Evolutionary conservation across 2,797 vertebrate genomes (phyloP), one percentile per base, ranked within the genome.

Genomic region (Huso huso): DNA sequence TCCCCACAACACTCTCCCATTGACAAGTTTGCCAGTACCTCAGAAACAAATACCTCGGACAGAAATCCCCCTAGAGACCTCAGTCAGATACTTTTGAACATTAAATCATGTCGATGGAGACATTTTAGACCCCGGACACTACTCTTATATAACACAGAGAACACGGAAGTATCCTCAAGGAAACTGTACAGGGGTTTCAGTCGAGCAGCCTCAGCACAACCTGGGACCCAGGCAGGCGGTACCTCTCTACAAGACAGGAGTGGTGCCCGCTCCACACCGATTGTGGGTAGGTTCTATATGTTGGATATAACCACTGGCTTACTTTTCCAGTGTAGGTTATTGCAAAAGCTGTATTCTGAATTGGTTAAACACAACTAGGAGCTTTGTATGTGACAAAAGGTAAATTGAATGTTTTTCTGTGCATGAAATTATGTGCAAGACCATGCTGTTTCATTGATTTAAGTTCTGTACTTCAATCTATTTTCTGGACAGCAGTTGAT

Each of bases 61-160:
- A 92, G 76, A 93, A 88, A 82, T 84, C 88, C 85, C 82, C 90
- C 90, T 68, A 91, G 91, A 88, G 93, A 96, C 93, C 95, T 98
- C 91, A 93, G 90, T 87, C 95, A 95, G 86, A 91, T 97, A 85
- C 89, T 99, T 86, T 91, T 94, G 85, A 94, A 97, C 87, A 96
- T 98, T 85, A 95, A 93, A 90, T 90, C 94, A 80, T 94, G 94
- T 89, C 93, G 96, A 80, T 97, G 95, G 96, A 90, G 95, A 79
- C 96, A 98, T 88, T 99, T 98, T 89, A 93, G 94, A 88, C 95
- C 96, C 83, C 95, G 96, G 93, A 93, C 93, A 87, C 88, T 93
- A 87, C 89, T 91, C 80, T 88, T 93, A 84, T 91, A 93, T 68
- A 89, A 95, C 86, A 89, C 89, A 81, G 94, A 96, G 88, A 89